phyloP scores from a whole-genome alignment of 2,113 vertebrate genomes.

The Pandion haliaetus region DNA sequence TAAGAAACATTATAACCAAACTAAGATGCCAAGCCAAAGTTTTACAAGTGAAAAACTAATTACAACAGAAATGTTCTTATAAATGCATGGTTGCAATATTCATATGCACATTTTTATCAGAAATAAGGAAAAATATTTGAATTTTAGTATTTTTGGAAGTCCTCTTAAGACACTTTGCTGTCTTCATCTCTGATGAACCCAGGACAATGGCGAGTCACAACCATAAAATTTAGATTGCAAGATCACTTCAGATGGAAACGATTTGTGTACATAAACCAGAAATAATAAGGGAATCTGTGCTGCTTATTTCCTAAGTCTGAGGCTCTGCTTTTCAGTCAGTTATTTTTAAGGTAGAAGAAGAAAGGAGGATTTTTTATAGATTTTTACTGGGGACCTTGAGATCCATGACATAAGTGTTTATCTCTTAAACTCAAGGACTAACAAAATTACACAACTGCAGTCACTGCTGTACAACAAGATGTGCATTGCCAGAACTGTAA shows the following conservation, averaged over 20 bases:
- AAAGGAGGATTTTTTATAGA: neutral
- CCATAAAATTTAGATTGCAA: neutral
- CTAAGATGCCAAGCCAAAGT: neutral
- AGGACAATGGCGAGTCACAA: neutral
- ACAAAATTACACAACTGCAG: neutral
- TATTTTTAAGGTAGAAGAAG: neutral
- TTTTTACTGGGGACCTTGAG: neutral
- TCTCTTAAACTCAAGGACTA: neutral
- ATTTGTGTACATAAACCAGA: neutral
- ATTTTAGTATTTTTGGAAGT: neutral
- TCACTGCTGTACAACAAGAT: neutral
- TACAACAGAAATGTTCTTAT: neutral
- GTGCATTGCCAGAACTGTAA: neutral
- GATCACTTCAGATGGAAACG: neutral
- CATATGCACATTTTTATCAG: neutral
- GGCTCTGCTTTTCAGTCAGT: neutral
- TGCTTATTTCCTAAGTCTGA: neutral
- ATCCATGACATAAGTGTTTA: neutral
- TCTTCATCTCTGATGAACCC: neutral
- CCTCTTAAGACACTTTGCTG: neutral
- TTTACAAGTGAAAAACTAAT: neutral
- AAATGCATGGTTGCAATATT: neutral
- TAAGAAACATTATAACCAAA: neutral
- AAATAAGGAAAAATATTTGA: neutral
- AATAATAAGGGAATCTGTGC: neutral